phyloP scores from a whole-genome alignment of 2,888 invertebrate genomes.

The Cantharis rufa region DNA sequence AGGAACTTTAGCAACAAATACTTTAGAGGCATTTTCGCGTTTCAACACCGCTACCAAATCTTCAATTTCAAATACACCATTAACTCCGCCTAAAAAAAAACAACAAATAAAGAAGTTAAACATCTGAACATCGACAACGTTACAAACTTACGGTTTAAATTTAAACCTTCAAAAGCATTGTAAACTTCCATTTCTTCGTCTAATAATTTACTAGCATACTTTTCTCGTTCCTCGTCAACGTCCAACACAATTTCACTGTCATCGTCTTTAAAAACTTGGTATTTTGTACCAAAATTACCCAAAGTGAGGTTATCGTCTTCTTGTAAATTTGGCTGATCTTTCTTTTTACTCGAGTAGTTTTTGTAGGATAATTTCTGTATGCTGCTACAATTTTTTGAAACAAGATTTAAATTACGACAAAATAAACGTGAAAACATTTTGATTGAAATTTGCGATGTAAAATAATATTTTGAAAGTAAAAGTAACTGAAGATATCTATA shows the following conservation, averaged over 20 bases:
- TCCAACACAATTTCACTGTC: slow-evolving; percentile 73
- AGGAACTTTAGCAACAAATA: slow-evolving; percentile 81
- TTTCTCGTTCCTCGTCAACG: slow-evolving; percentile 67
- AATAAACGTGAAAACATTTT: slow-evolving; percentile 4
- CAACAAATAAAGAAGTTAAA: not conserved
- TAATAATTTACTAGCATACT: slow-evolving; percentile 43
- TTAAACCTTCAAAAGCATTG: slow-evolving; percentile 68
- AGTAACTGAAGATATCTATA: not conserved
- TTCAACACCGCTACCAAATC: slow-evolving; percentile 78
- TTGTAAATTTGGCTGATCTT: not conserved
- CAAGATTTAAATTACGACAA: not conserved
- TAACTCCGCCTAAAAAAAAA: slow-evolving; percentile 68
- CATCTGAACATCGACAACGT: not conserved
- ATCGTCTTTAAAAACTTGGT: slow-evolving; percentile 71
- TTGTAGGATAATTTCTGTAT: not conserved
- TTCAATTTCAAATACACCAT: slow-evolving; percentile 87
- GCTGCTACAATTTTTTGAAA: not conserved
- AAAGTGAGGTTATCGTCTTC: slow-evolving; percentile 27
- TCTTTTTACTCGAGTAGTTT: not conserved
- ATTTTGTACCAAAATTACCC: slow-evolving; percentile 57
- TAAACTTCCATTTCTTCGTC: slow-evolving; percentile 44
- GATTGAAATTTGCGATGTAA: not conserved
- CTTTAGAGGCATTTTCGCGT: slow-evolving; percentile 76
- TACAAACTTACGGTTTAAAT: slow-evolving; percentile 61
- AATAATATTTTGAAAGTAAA: not conserved